phyloP scores from a whole-genome alignment of 1,140 invertebrate genomes.

The Orius laevigatus region DNA sequence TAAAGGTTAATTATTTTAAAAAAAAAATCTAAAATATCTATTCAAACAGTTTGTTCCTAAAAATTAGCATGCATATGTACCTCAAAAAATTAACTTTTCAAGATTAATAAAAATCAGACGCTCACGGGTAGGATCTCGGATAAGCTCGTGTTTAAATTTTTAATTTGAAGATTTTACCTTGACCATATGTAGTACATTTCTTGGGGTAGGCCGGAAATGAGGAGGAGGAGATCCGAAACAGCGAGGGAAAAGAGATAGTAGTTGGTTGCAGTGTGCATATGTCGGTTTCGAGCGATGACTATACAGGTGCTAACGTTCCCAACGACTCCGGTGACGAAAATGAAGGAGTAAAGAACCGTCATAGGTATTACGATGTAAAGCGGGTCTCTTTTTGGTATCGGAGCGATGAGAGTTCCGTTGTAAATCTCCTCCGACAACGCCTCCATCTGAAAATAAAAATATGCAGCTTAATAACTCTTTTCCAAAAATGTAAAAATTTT shows the following conservation, averaged over 20 bases:
- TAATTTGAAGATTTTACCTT: constrained; percentile 20
- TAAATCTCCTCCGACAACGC: background rate
- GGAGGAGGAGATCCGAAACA: constrained; percentile 75
- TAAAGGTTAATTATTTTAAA: no score
- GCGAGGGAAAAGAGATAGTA: constrained; percentile 76
- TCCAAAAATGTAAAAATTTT: no score
- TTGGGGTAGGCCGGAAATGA: constrained; percentile 61
- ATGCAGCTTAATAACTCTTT: no score
- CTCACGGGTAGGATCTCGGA: no score
- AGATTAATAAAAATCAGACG: no score
- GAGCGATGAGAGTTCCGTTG: constrained; percentile 1
- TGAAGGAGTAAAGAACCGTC: constrained; percentile 62
- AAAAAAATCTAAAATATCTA: no score
- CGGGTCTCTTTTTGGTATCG: constrained; percentile 38
- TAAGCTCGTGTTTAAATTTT: no score
- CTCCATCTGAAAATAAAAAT: background rate
- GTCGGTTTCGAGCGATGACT: constrained; percentile 78
- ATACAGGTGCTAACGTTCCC: constrained; percentile 88
- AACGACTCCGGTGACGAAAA: constrained; percentile 70
- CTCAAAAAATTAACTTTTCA: no score
- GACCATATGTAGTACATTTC: constrained; percentile 80
- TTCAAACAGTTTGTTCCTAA: no score
- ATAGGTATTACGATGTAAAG: constrained; percentile 59
- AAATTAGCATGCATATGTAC: no score
- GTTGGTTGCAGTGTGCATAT: constrained; percentile 86